These are phyloP conservation scores for Leptopilina clavipes DNA, from an alignment of 1,140 invertebrate species.

Conservation along the genomic window DNA sequence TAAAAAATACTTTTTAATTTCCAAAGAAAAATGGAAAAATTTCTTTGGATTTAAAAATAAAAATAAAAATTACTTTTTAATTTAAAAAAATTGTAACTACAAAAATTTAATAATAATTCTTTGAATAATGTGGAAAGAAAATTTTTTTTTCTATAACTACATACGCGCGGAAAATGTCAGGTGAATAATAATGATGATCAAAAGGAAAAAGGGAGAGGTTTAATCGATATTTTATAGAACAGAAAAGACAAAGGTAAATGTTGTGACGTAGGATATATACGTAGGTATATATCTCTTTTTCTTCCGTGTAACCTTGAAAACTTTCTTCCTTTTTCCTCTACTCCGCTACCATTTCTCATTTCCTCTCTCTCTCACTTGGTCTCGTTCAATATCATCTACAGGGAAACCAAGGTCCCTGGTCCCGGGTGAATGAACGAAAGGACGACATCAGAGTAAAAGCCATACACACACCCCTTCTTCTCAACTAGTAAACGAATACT, in stretches of 20 bases:
- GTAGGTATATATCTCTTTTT: constrained; percentile 9
- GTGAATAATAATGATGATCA: too few relatives aligned
- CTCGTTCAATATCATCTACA: constrained; percentile 43
- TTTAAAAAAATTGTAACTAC: too few relatives aligned
- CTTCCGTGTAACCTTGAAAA: constrained; percentile 23
- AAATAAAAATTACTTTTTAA: too few relatives aligned
- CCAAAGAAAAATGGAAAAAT: too few relatives aligned
- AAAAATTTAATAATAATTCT: too few relatives aligned
- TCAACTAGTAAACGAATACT: too few relatives aligned
- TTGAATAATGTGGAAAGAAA: too few relatives aligned
- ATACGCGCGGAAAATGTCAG: too few relatives aligned
- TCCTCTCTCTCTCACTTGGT: constrained; percentile 42
- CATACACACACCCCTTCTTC: background rate
- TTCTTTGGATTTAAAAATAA: too few relatives aligned
- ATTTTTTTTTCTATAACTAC: too few relatives aligned
- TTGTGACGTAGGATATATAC: background rate
- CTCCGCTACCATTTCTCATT: constrained; percentile 40
- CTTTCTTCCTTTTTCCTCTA: constrained; percentile 37
- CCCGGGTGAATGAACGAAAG: constrained; percentile 62
- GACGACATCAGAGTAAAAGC: constrained; percentile 20
- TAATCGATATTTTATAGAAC: background rate
- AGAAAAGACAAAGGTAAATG: constrained; percentile 20
- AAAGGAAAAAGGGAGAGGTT: too few relatives aligned
- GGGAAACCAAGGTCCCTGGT: constrained; percentile 62
- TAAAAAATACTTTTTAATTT: too few relatives aligned